Base-by-base conservation (phyloP, 2,797 vertebrate species). In the Heteromormyrus szaboi region DNA sequence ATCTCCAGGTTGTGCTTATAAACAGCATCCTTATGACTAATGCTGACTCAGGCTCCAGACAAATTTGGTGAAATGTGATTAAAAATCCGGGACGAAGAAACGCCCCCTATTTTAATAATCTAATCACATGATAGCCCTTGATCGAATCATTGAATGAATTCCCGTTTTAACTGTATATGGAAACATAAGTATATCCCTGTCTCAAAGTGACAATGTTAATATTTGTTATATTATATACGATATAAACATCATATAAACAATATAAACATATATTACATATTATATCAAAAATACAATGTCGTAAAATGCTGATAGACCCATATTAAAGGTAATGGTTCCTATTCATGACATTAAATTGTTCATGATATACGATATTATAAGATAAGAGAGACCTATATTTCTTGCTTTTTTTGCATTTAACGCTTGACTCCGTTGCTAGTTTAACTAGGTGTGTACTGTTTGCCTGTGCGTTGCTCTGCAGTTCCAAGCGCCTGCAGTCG, bases 21-120 rank as follows among this genome's bases (percentile, higher is more conserved):
- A 95, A 90, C 90, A 85, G 37, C 88, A 89, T 86, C 89, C 1
- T 90, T 59, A 88, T 92, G 91, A 94, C 95, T 95, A 91, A 95
- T 91, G 91, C 83, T 65, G 9, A 93, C 95, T 93, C 65, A 94
- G 1, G 56, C 50, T 25, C 33, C 87, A 14, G 72, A 93, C 90
- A 89, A 85, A 37, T 59, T 85, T 81, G 11, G 81, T 89, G 11
- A 65, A 46, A 46, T 46, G 14, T 62, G 41, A 68, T 65, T 46
- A 65, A 62, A 48, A 87, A 22, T 33, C 86, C 19, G 56, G 6
- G 0, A 56, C 6, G 44, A 83, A 44, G 19, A n/a, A 44, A 48
- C 84, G 9, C 51, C 50, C 12, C 85, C 3, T 51, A 25, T 85
- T 1, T 86, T 53, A 37, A 79, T n/a, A 44, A 44, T 79, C 37